Base-by-base conservation (phyloP, 2,113 vertebrate species). In the Ceratotherium simum region DNA sequence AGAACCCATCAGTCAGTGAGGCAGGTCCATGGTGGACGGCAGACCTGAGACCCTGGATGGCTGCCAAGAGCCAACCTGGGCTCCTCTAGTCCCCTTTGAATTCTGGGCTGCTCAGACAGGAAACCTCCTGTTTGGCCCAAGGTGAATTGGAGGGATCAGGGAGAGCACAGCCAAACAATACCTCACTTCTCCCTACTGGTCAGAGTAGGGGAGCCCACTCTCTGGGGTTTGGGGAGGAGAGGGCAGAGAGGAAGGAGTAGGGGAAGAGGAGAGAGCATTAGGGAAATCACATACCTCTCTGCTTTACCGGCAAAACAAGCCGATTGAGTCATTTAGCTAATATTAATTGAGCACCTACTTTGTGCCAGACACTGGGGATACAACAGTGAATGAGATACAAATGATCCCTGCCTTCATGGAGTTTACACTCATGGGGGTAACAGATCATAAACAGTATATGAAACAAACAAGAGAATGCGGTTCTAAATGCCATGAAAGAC, bases 291-390 rank as follows among this genome's bases (percentile, higher is more conserved):
- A 89, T 42, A 84, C 64, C 21, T 85, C 58, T 97, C 31, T 84
- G 51, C 25, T n/a, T 97, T 69, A 67, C 62, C 86, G 84, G 51
- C 54, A 67, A 97, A 94, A 51, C 12, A 88, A 91, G 27, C 17
- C 46, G 65, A 95, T 48, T 80, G 39, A 75, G 18, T 73, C 31
- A 79, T 36, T 93, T 39, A 36, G 82, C 23, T 87, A 60, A 80
- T 58, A 60, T 39, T 75, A 56, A 75, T 1, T 48, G 60, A 88
- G 69, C 75, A 94, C 23, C 8, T 42, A 73, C 56, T 75, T 94
- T 51, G 67, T 86, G 62, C n/a, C 29, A 72, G 58, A 4, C 16
- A 46, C 58, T 31, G 8, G 25, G 17, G 56, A 79, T 31, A 69
- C 33, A 70, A 23, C 60, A 72, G 31, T 33, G 5, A 93, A 64